Evolutionary conservation across 2,113 vertebrate genomes (phyloP).

Genomic region (Petroica traversi): DNA sequence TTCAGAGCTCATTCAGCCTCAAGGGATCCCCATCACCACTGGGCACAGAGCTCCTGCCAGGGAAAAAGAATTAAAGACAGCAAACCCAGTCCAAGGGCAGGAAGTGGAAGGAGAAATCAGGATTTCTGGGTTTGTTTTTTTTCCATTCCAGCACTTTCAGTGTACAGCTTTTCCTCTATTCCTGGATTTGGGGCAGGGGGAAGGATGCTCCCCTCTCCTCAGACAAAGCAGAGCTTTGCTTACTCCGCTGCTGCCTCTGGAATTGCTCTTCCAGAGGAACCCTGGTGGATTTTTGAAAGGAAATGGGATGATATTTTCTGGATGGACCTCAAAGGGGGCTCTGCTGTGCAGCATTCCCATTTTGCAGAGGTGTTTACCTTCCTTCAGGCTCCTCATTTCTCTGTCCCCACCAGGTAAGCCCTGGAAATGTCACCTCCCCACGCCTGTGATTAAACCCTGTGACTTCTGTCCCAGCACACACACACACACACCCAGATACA

Average conservation of each 20-base stretch:
- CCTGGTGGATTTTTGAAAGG: not conserved
- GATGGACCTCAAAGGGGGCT: not conserved
- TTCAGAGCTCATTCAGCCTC: fast-evolving
- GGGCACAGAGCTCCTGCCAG: not conserved
- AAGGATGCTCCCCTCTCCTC: not conserved
- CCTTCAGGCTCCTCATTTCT: not conserved
- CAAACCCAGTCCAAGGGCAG: not conserved
- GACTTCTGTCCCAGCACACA: not conserved
- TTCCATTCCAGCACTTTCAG: no score
- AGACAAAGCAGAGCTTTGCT: not conserved
- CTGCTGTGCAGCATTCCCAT: not conserved
- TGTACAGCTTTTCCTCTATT: fast-evolving
- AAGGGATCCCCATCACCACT: fast-evolving
- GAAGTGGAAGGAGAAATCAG: not conserved
- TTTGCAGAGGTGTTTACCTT: not conserved
- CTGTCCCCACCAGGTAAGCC: not conserved
- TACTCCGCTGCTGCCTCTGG: not conserved
- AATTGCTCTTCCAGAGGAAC: not conserved
- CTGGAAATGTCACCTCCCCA: not conserved
- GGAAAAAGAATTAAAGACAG: not conserved
- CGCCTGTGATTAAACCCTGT: not conserved
- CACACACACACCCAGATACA: fast-evolving
- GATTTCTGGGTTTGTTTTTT: not conserved
- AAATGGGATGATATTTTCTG: not conserved
- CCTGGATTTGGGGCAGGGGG: not conserved